Evolutionary conservation across 64 coral and sea anemone genomes (phyloP).

Genomic region (Trachythela sp.): DNA sequence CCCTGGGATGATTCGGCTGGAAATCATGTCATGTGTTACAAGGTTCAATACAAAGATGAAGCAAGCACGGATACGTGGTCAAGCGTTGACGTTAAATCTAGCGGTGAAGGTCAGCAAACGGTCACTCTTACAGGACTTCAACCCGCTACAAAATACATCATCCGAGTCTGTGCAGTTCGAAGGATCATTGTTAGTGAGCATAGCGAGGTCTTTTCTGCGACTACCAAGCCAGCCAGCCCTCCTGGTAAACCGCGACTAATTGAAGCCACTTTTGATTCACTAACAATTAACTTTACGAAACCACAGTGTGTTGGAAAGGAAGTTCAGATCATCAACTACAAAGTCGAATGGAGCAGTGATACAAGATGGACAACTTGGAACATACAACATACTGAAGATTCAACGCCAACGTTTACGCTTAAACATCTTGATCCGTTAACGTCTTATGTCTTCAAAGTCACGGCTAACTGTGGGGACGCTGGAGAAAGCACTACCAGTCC

Average conservation of each 20-base stretch:
- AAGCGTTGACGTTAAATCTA: not conserved
- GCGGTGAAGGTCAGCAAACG: not conserved
- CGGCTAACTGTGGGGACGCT: not conserved
- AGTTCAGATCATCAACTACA: too few relatives aligned
- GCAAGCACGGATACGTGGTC: not conserved
- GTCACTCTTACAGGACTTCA: constrained; percentile 6
- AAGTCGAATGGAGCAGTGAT: too few relatives aligned
- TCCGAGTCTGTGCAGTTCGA: not conserved
- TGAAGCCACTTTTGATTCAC: too few relatives aligned
- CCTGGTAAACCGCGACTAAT: constrained; percentile 27
- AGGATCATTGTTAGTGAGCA: not conserved
- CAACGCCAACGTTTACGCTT: too few relatives aligned
- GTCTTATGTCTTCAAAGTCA: too few relatives aligned
- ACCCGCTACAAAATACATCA: not conserved
- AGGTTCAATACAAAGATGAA: constrained; percentile 37
- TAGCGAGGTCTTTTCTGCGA: not conserved
- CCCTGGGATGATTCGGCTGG: constrained; percentile 9
- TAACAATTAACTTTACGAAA: too few relatives aligned
- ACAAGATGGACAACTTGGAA: too few relatives aligned
- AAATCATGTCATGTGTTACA: not conserved
- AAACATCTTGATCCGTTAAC: too few relatives aligned
- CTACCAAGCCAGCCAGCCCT: constrained; percentile 25
- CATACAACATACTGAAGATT: too few relatives aligned
- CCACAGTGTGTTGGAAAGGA: too few relatives aligned
- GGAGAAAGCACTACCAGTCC: not conserved